Conservation (phyloP, 2,888 invertebrate genomes). For the Vandiemenella viatica region DNA sequence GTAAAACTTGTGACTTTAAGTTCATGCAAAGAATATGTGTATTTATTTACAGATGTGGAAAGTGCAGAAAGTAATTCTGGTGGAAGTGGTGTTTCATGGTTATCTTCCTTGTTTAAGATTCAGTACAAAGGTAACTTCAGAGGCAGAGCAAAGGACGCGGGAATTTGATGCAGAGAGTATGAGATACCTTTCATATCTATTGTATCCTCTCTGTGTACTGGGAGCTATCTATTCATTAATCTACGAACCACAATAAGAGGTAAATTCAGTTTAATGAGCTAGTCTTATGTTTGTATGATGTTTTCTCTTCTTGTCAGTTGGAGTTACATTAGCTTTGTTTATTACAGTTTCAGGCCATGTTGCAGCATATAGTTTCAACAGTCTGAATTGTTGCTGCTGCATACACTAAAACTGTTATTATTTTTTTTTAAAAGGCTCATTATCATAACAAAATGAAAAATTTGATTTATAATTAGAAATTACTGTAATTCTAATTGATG, state of each 20-base stretch:
- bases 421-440: too few species aligned
- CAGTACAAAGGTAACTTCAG: constrained; percentile 29
- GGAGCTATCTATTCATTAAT: constrained; percentile 86
- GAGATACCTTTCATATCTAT: constrained; percentile 73
- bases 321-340: too few species aligned
- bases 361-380: too few species aligned
- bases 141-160: constrained; percentile 66
- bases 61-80: constrained; percentile 64
- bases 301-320: too few species aligned
- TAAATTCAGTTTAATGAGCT: too few species aligned
- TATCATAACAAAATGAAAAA: too few species aligned
- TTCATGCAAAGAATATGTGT: neutral
- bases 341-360: too few species aligned
- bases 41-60: constrained; percentile 66
- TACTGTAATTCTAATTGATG: too few species aligned
- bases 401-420: too few species aligned
- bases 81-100: constrained; percentile 30
- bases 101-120: constrained; percentile 27
- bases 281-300: too few species aligned
- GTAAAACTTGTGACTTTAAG: neutral
- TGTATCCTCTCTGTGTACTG: constrained; percentile 74
- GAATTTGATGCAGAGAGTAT: constrained; percentile 84
- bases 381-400: too few species aligned
- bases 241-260: constrained; percentile 90
- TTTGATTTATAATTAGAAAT: too few species aligned